phyloP scores from a whole-genome alignment of 2,888 invertebrate species.

The Caenorhabditis wallacei region DNA sequence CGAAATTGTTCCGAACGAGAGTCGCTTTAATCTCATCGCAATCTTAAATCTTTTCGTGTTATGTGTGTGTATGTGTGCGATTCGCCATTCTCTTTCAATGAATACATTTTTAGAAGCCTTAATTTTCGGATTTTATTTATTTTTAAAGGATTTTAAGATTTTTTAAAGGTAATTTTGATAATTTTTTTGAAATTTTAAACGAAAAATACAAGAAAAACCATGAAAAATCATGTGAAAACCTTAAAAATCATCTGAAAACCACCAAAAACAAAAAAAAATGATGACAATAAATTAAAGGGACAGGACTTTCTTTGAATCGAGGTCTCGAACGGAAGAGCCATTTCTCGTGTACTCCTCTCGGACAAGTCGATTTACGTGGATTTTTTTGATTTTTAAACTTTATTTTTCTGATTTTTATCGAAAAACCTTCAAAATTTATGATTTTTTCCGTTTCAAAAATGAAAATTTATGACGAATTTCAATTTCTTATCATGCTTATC shows the following conservation, averaged over 20 bases:
- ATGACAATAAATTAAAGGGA: constrained; percentile 18
- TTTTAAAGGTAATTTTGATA: too few species aligned
- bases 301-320: neutral
- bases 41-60: constrained; percentile 15
- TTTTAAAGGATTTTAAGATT: neutral
- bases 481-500: constrained; percentile 9
- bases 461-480: neutral
- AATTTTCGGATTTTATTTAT: neutral
- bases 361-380: neutral
- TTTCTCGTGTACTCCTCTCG: constrained; percentile 21
- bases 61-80: constrained; percentile 7
- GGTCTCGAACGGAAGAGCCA: constrained; percentile 26
- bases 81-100: neutral
- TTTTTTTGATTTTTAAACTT: constrained; percentile 1
- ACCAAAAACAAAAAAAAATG: neutral
- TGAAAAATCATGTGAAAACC: neutral
- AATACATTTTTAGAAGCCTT: neutral
- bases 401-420: neutral
- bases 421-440: neutral
- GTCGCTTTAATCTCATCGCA: constrained; percentile 34
- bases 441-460: neutral
- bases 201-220: neutral
- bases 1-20: neutral
- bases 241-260: neutral
- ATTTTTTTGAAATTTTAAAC: neutral